Evolutionary conservation across 1,140 invertebrate species (phyloP), one percentile per base, ranked within the genome.

Genomic region (Steinernema khuongi): DNA sequence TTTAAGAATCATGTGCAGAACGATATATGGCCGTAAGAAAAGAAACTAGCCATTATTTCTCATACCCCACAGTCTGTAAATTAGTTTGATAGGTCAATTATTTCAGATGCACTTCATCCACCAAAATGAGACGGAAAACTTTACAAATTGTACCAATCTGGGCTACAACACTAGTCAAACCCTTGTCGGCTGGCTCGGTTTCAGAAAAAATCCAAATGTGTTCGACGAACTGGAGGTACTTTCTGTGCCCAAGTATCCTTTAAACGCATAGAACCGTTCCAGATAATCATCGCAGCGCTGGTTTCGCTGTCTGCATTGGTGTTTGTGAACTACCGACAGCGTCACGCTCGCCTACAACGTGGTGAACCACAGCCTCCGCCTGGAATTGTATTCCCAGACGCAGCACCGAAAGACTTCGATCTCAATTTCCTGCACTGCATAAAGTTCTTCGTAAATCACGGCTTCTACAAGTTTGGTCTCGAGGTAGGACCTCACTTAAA

Each of bases 401-500:
- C 96, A 17, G 90, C 89, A 29, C 89, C 92, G 67, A 86, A 87
- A 19, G 90, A 95, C 80, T 94, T 94, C 1, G 96, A 99, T 81
- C 90, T 90, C 81, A 91, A 92, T 81, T 80, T 98, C 1, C 83
- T 89, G 17, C 87, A 90, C 29, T 93, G 92, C 83, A 81, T 92
- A 18, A 94, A 97, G 85, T 99, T 93, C 87, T 87, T 96, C 17
- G 87, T 92, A 7, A 97, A 97, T 86, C 96, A 92, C 86, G 90
- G 91, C 22, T 97, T 94, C 86, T 96, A 94, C 85, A 94, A 94
- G 86, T 96, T 96, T 88, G 94, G 94, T 22, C 85, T 97, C 1
- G 94, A 97, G 89, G 91, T 92, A 86, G 84, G 85, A 26, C 43
- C 26, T 14, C 18, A 26, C 31, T 75, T 72, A 11, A 67, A 2